Evolutionary conservation across 1,140 invertebrate genomes (phyloP).

Genomic region (Pseudachorutes palmiensis): DNA sequence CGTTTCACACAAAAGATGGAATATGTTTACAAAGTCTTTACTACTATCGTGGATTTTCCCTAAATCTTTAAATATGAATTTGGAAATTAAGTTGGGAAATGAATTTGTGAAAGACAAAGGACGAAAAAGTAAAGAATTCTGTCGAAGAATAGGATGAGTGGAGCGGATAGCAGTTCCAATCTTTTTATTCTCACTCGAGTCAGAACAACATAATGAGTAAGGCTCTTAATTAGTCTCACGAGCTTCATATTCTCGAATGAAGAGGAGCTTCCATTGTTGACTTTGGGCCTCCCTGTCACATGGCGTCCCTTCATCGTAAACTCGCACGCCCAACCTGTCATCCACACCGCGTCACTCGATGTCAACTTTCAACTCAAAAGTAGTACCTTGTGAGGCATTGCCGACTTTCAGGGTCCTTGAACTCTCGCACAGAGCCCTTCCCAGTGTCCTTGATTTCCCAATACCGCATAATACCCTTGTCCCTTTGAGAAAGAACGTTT

Average conservation of each 20-base stretch:
- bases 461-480: background rate
- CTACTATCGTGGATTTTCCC: too few relatives aligned
- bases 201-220: background rate
- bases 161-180: background rate
- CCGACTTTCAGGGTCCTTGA: background rate
- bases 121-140: background rate
- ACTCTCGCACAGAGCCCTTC: background rate
- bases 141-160: too few relatives aligned
- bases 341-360: too few relatives aligned
- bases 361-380: background rate
- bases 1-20: background rate
- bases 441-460: background rate
- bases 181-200: background rate
- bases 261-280: background rate
- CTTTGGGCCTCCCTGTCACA: background rate
- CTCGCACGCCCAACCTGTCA: background rate
- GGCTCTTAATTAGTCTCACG: background rate
- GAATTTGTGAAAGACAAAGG: background rate
- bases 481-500: background rate
- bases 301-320: background rate
- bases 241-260: background rate
- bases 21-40: too few relatives aligned
- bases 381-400: constrained; percentile 7
- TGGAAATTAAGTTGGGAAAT: background rate
- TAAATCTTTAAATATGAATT: background rate